Evolutionary conservation across 2,797 vertebrate species (phyloP), one percentile per base, ranked within the genome.

Genomic region (Rallus crepitans): DNA sequence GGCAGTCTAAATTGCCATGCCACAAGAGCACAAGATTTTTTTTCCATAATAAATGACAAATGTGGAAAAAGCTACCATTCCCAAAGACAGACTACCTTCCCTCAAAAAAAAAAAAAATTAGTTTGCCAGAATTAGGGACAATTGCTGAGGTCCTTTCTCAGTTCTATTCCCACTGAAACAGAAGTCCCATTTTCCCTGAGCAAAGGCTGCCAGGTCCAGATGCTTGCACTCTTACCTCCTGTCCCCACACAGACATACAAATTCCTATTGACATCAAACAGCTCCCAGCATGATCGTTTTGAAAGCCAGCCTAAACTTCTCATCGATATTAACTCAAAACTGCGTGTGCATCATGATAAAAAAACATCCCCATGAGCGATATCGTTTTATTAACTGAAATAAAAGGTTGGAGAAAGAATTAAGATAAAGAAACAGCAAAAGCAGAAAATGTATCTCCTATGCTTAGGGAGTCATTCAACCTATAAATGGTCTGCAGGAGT

Each of bases 301-400:
- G 35, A 28, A 87, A 59, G 45, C 12, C 0, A 0, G 48, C 30
- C 47, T 82, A 87, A 72, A 73, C 5, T 72, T 87, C 35, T 25
- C 37, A 68, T 35, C 0, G 0, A 31, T 45, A 64, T 9, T 85
- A 68, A 53, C 35, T 84, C 70, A 63, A 89, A 81, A 69, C 0
- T 0, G 3, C 0, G 0, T 1, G 0, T 31, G 3, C 14, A 45
- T 73, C 28, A 6, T 19, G 17, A 30, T 55, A 45, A 23, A 2
- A 39, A 15, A 4, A 45, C 18, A 45, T 40, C 24, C 16, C 16
- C 17, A 10, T 2, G 7, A 2, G 10, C 1, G 1, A 17, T 72
- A 24, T 42, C 13, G 0, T 20, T 61, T 90, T 69, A 65, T 37
- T 76, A 72, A 66, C 11, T 28, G 25, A 77, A 91, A 69, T 15